Percentiles rank a stretch among this genome's conserved stretches.
phyloP scores from a whole-genome alignment of 2,797 vertebrate genomes.

The Enteromius trimaculatus region DNA sequence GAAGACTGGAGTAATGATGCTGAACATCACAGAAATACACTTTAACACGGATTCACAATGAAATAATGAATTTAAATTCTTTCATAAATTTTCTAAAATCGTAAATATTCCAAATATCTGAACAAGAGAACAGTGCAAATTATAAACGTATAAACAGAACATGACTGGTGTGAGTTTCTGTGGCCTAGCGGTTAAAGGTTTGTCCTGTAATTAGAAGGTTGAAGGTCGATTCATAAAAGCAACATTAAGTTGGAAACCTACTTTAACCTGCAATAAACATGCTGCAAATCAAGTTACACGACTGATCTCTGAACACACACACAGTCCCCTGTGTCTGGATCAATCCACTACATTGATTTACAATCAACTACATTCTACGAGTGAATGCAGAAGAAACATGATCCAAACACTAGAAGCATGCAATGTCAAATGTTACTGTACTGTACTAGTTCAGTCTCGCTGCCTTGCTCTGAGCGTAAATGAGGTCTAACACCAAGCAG shows the following conservation, averaged over 20 bases:
- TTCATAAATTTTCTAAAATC: not conserved
- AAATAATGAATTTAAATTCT: no score
- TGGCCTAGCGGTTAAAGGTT: not conserved
- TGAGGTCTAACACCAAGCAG: not conserved
- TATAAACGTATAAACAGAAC: not conserved
- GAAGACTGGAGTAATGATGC: not conserved
- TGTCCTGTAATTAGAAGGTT: not conserved
- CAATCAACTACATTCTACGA: not conserved
- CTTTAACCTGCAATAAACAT: not conserved
- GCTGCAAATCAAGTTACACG: not conserved
- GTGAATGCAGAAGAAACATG: not conserved
- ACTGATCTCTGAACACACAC: not conserved
- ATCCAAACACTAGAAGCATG: not conserved
- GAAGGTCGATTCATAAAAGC: not conserved
- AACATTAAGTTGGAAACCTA: not conserved
- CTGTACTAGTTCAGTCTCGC: not conserved
- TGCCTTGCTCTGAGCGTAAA: not conserved
- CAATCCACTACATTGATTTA: constrained; percentile 8
- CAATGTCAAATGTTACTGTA: not conserved
- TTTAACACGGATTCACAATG: not conserved
- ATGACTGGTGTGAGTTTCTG: no score
- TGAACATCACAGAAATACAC: not conserved
- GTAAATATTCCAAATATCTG: not conserved
- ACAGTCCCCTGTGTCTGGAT: not conserved
- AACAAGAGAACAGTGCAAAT: not conserved